A percentile compares a stretch with the other conserved stretches of the same genome.
Conservation (phyloP, 53 echinoderm and acorn worm genomes). For the Zoroaster sp. region DNA sequence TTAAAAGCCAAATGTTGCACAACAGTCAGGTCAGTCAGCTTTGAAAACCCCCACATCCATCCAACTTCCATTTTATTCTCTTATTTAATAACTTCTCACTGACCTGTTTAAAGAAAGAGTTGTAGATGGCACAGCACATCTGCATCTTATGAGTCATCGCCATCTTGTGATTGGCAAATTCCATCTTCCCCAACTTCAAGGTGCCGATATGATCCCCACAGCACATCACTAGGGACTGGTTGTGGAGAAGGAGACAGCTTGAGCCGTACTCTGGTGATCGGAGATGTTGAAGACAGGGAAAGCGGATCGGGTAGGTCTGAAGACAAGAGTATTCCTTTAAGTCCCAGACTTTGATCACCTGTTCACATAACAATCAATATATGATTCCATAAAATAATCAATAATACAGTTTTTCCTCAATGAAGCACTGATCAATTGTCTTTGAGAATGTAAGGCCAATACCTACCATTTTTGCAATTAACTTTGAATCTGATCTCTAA, state of each 20-base stretch:
- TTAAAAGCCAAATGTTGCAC: no score
- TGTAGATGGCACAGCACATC: constrained; percentile 88
- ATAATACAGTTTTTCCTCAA: background rate
- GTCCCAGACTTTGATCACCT: constrained; percentile 95
- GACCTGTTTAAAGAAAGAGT: constrained; percentile 89
- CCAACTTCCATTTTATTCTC: no score
- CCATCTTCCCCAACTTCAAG: constrained; percentile 64
- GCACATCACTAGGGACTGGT: constrained; percentile 56
- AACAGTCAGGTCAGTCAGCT: no score
- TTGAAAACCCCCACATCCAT: no score
- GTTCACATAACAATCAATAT: background rate
- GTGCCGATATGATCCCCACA: constrained; percentile 86
- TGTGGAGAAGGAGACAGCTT: constrained; percentile 51
- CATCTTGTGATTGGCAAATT: constrained; percentile 47
- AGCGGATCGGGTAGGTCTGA: constrained; percentile 76
- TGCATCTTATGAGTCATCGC: constrained; percentile 81
- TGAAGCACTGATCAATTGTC: background rate
- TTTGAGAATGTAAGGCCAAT: no score
- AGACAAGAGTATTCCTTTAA: constrained; percentile 82
- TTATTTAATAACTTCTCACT: no score
- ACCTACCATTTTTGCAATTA: no score
- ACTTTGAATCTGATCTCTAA: no score
- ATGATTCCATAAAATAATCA: background rate
- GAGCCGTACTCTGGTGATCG: constrained; percentile 77
- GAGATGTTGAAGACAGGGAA: constrained; percentile 74